These are phyloP conservation scores for Colossoma macropomum DNA, from an alignment of 2,113 vertebrate species.

Conservation along the genomic window DNA sequence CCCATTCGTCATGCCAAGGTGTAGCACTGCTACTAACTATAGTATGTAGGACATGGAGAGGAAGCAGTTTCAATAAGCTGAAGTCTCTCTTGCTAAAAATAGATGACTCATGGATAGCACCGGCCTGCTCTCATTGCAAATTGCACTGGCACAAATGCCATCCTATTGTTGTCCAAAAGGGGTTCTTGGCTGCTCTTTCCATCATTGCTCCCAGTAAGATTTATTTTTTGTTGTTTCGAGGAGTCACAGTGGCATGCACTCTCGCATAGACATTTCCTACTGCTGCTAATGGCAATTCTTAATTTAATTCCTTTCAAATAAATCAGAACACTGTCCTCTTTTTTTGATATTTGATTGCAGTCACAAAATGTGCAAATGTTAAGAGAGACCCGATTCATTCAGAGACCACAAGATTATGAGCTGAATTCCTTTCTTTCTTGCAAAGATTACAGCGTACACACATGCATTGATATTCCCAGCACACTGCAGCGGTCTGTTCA, in stretches of 20 bases:
- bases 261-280: background rate
- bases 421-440: background rate
- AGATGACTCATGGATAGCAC: conserved; percentile 25
- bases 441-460: background rate
- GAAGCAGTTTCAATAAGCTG: conserved; percentile 5
- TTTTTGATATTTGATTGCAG: background rate
- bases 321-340: conserved; percentile 20
- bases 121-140: conserved; percentile 29
- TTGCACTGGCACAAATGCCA: conserved; percentile 27
- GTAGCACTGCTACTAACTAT: background rate
- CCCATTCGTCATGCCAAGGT: background rate
- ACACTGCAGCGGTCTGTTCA: conserved; percentile 43
- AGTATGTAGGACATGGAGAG: conserved; percentile 15
- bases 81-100: conserved; percentile 30
- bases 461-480: conserved; percentile 48
- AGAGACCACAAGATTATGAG: background rate
- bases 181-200: conserved; percentile 10
- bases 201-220: conserved; percentile 14
- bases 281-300: conserved; percentile 10
- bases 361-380: background rate
- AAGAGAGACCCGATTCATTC: conserved; percentile 12
- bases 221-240: conserved; percentile 21
- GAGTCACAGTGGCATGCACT: background rate
- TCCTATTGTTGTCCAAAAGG: conserved; percentile 42
- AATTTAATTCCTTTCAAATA: conserved; percentile 35